Evolutionary conservation across 2,888 invertebrate genomes (phyloP), one percentile per base, ranked within the genome.

Genomic region (Leptopilina syphax): DNA sequence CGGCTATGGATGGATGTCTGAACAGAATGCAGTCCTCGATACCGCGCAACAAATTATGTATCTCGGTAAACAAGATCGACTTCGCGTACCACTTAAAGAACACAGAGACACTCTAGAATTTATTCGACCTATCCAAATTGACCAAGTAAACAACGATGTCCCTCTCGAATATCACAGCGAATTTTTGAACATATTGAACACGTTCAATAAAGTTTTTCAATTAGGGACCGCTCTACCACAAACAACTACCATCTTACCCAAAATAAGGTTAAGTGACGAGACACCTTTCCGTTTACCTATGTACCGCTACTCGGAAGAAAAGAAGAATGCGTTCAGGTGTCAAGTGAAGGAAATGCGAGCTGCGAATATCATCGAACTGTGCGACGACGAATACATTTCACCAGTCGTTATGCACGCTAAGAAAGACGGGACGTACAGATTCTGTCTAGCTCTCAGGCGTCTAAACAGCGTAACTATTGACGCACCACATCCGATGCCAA

Each of bases 321-420:
- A 83, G 44, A 79, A 77, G 18, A 8, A 70, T 1, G 18, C 77
- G 12, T 65, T 81, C 2, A 12, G 24, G 12, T 47, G 82, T 8
- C 85, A 85, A 68, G 67, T 85, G 3, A 63, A 78, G 3, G 83
- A 84, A 44, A 86, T 87, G 85, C 63, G 86, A 0, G 76, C 79
- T 0, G 63, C 79, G 4, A 83, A 84, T 0, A 78, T 85, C 0
- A 85, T 86, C 9, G 82, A 83, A 54, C 86, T 83, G 0, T 79
- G 78, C 4, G 24, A 66, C 2, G 83, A 82, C 1, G 81, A 10
- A 85, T 34, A 85, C 79, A 82, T 82, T 27, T 83, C 82, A 9
- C 84, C 86, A 0, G 67, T 81, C 4, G 85, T 87, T 4, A 47
- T 84, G 27, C 81, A 81, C 9, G 76, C 24, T 79, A 84, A n/a